Conservation (phyloP, 1,140 invertebrate species). For the Coptotermes formosanus region DNA sequence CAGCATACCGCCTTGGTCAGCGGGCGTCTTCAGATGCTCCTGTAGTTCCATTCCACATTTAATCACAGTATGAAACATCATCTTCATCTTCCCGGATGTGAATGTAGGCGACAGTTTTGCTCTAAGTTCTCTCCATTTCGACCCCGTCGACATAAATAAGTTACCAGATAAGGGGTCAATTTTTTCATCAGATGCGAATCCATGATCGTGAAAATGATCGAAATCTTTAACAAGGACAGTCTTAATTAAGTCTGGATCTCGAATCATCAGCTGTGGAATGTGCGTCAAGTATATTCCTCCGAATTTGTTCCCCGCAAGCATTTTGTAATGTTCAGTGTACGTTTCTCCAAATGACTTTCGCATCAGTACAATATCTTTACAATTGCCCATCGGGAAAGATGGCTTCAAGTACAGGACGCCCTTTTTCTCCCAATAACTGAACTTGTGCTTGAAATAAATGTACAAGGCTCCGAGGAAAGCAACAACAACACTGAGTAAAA, state of each 20-base stretch:
- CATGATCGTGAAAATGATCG: constrained; percentile 50
- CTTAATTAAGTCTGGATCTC: constrained; percentile 56
- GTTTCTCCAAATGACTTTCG: constrained; percentile 26
- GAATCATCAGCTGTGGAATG: constrained; percentile 51
- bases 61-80: constrained; percentile 40
- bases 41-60: constrained; percentile 10
- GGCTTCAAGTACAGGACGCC: constrained; percentile 49
- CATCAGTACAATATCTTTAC: constrained; percentile 36
- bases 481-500: not conserved
- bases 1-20: not conserved
- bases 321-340: constrained; percentile 39
- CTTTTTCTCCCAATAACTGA: constrained; percentile 49
- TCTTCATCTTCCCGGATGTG: constrained; percentile 50
- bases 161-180: constrained; percentile 54
- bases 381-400: constrained; percentile 49
- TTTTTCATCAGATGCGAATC: constrained; percentile 29
- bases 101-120: constrained; percentile 51
- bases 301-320: constrained; percentile 31
- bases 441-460: constrained; percentile 47
- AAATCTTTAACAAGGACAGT: constrained; percentile 57
- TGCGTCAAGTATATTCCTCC: constrained; percentile 38
- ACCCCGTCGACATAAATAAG: constrained; percentile 40
- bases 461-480: constrained; percentile 38
- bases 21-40: not conserved
- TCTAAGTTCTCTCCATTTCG: constrained; percentile 49